Percentiles rank a stretch among this genome's conserved stretches.
Conservation (phyloP, 2,797 vertebrate species). For the Semotilus atromaculatus region DNA sequence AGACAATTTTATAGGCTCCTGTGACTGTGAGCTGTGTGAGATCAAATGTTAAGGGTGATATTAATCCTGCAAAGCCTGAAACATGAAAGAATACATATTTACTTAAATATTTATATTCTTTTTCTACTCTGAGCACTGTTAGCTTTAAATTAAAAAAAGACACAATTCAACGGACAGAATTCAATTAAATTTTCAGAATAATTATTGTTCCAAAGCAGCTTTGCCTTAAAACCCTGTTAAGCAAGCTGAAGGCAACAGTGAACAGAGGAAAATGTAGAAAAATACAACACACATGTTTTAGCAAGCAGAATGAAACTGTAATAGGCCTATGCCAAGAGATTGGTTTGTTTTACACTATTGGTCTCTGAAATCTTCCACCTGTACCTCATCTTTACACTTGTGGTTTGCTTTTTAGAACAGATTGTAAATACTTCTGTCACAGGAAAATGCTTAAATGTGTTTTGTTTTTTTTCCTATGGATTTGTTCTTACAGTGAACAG, state of each 20-base stretch:
- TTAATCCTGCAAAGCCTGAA: background rate
- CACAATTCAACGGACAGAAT: background rate
- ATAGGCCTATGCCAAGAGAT: background rate
- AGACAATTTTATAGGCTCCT: background rate
- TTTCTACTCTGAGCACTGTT: background rate
- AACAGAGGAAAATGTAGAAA: background rate
- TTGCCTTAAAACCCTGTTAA: background rate
- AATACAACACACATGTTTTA: background rate
- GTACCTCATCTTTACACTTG: background rate
- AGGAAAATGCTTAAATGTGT: background rate
- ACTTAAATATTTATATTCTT: too few species aligned
- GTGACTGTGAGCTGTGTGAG: background rate
- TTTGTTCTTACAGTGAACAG: background rate
- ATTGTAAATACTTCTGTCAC: background rate
- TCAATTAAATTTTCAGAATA: background rate
- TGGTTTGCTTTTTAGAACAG: background rate
- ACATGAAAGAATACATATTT: background rate
- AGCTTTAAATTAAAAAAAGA: background rate
- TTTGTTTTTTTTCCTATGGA: background rate
- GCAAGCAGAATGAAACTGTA: background rate
- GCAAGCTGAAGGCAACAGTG: background rate
- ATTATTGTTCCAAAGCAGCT: constrained; percentile 4
- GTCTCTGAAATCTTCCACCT: background rate
- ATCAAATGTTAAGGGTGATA: background rate
- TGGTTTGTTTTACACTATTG: background rate